Evolutionary conservation across 2,113 vertebrate genomes (phyloP).

Genomic region (Microcebus griseorufus): DNA sequence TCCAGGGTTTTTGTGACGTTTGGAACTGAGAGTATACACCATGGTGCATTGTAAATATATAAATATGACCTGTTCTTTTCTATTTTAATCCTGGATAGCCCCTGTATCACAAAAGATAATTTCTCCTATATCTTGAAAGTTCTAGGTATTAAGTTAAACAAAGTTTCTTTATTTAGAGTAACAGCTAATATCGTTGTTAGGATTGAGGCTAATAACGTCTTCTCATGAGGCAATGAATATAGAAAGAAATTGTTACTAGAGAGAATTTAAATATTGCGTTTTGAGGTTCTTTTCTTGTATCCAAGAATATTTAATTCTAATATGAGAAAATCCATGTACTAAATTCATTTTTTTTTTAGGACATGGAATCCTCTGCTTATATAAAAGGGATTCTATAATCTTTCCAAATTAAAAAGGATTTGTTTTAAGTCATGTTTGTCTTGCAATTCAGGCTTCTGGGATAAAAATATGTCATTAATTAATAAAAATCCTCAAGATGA

Average conservation of each 20-base stretch:
- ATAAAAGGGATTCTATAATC: not conserved
- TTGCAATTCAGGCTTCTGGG: not conserved
- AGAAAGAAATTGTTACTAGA: not conserved
- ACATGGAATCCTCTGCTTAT: not conserved
- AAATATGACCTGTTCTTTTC: not conserved
- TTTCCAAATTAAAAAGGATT: not conserved
- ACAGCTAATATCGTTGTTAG: not conserved
- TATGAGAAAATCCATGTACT: not conserved
- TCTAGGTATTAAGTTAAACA: not conserved
- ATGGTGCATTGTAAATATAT: not conserved
- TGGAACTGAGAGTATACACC: not conserved
- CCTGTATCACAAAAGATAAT: not conserved
- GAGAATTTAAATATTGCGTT: not conserved
- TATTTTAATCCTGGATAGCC: not conserved
- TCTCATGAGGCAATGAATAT: not conserved
- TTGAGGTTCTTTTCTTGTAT: not conserved
- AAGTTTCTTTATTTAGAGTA: not conserved
- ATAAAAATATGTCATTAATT: not conserved
- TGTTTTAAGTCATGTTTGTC: not conserved
- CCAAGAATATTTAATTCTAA: not conserved
- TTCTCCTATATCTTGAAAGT: not conserved
- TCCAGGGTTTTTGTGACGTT: not conserved
- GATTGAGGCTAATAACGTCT: not conserved
- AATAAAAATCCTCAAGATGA: not conserved
- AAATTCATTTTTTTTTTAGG: not conserved